Evolutionary conservation across 2,113 vertebrate genomes (phyloP).

Genomic region (Muscicapa adusta): DNA sequence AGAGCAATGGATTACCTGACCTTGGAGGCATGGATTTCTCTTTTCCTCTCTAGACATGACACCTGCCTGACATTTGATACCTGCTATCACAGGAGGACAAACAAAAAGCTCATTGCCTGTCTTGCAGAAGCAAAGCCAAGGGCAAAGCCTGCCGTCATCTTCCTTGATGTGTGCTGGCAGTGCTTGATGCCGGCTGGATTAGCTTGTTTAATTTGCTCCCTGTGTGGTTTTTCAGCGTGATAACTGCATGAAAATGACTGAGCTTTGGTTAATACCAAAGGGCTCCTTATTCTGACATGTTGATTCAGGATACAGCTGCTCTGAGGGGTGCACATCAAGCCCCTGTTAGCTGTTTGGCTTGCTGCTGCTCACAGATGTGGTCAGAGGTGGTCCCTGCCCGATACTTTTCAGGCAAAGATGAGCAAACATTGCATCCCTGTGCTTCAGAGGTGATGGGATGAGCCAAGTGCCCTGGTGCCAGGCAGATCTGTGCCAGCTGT

Average conservation of each 20-base stretch:
- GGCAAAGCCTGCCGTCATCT: not conserved
- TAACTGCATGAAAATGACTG: not conserved
- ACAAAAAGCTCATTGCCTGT: not conserved
- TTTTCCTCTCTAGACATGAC: not conserved
- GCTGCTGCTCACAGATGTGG: not conserved
- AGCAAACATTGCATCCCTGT: not conserved
- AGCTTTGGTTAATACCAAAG: not conserved
- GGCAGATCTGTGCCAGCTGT: not conserved
- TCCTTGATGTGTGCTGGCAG: not conserved
- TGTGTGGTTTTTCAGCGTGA: constrained; percentile 1
- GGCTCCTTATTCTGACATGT: not conserved
- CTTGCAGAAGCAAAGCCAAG: not conserved
- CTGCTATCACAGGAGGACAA: not conserved
- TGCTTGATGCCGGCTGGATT: not conserved
- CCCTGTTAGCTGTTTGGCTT: not conserved
- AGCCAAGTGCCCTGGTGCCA: not conserved
- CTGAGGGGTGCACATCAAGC: not conserved
- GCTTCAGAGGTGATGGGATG: not conserved
- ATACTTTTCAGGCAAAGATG: not conserved
- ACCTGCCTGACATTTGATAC: not conserved
- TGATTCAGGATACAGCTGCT: not conserved
- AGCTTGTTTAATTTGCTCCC: constrained; percentile 4
- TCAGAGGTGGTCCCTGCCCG: not conserved
- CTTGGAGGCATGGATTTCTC: not conserved
- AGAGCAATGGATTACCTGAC: not conserved